A percentile compares a stretch with the other conserved stretches of the same genome.
These are phyloP conservation scores for Myotis vivesi DNA, from an alignment of 2,797 vertebrate genomes.

Conservation along the genomic window DNA sequence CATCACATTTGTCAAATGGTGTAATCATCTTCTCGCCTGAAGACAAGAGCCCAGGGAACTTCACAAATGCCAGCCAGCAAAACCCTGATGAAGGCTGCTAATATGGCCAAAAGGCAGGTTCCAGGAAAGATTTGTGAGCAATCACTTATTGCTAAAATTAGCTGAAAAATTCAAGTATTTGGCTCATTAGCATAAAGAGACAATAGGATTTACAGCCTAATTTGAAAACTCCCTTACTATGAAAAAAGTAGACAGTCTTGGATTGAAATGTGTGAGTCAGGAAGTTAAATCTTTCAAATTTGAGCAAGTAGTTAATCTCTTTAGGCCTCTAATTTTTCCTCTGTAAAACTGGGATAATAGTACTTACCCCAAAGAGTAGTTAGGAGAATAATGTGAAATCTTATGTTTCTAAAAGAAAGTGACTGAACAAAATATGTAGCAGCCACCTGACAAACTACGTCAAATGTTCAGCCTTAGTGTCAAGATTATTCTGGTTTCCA, in stretches of 20 bases:
- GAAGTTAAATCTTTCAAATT: neutral
- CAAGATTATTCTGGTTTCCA: neutral
- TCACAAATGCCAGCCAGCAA: neutral
- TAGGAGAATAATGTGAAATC: neutral
- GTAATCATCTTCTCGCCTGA: neutral
- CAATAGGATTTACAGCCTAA: neutral
- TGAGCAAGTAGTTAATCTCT: neutral
- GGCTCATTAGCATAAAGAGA: neutral
- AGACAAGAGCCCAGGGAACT: constrained; percentile 28
- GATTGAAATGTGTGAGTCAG: neutral
- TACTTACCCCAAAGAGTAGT: neutral
- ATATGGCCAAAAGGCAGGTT: neutral
- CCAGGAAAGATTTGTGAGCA: neutral
- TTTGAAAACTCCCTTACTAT: constrained; percentile 35
- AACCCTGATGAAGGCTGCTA: neutral
- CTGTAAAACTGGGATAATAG: neutral
- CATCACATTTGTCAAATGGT: constrained; percentile 56
- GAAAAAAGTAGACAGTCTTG: neutral
- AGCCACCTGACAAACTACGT: neutral
- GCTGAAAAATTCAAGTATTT: constrained; percentile 24
- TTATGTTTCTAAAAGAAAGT: neutral
- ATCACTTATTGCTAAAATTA: constrained; percentile 30
- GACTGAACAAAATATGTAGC: neutral
- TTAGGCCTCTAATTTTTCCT: neutral
- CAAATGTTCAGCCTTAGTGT: neutral